Evolutionary conservation across 2,888 invertebrate genomes (phyloP).

Genomic region (Dynastes hyllus): DNA sequence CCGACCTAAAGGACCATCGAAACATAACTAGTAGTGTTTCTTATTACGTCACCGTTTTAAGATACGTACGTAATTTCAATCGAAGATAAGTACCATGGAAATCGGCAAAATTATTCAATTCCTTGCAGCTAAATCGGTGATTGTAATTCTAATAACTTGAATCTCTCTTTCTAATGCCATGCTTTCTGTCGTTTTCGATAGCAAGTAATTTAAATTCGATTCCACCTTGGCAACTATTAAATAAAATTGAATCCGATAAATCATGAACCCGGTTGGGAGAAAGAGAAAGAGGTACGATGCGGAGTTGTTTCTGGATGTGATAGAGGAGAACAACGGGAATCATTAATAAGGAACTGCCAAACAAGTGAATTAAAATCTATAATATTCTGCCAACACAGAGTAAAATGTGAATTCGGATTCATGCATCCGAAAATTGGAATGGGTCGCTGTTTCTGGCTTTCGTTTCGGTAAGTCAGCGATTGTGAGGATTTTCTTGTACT

Average conservation of each 20-base stretch:
- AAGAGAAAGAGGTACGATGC: constrained; percentile 6
- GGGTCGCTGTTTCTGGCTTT: background rate
- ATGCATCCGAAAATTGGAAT: background rate
- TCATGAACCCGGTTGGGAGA: background rate
- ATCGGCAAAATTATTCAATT: constrained; percentile 13
- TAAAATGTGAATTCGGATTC: background rate
- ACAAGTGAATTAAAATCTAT: constrained; percentile 39
- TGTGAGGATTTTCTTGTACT: no score
- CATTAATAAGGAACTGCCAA: constrained; percentile 38
- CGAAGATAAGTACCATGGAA: constrained; percentile 9
- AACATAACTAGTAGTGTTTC: background rate
- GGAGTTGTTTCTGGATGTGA: background rate
- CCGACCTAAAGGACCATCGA: background rate
- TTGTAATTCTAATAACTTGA: background rate
- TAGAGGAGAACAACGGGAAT: constrained; percentile 10
- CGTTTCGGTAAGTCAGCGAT: background rate
- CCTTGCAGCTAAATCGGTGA: background rate
- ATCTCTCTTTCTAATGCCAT: constrained; percentile 1
- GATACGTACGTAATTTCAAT: background rate
- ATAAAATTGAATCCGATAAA: constrained; percentile 39
- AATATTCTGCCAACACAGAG: background rate
- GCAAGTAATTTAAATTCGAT: constrained; percentile 20
- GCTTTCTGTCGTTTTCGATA: constrained; percentile 5
- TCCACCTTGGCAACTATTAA: constrained; percentile 39
- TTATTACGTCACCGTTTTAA: background rate